Base-by-base conservation (phyloP, 2,113 vertebrate genomes). In the Peromyscus maniculatus region DNA sequence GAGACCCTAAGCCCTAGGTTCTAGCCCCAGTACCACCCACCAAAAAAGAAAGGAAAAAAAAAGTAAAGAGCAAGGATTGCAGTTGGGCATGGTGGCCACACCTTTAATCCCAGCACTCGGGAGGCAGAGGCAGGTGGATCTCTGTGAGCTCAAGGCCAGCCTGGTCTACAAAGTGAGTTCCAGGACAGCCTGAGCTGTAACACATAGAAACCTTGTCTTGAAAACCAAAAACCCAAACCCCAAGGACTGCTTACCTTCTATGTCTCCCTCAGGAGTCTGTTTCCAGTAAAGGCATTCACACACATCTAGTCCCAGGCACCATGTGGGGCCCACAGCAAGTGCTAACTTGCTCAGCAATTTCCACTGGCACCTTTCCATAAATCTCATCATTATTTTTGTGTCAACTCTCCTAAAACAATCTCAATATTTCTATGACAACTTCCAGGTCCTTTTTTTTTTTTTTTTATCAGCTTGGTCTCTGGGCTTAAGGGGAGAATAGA, bases 391-490 rank as follows among this genome's bases (percentile, higher is more conserved):
- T 72, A 69, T 55, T 88, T 89, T 39, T 43, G 5, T 90, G 62
- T 88, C 33, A 52, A 7, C 33, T 78, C 31, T 88, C 77, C 24
- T 71, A 83, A 95, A 93, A 90, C 49, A n/a, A 92, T 59, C 49
- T 84, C 88, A 91, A 12, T 66, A 88, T 71, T 96, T 92, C 89
- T 90, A 43, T 67, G 46, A 94, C 92, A 78, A 49, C 5, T 22
- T 46, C 64, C 59, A 91, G 83, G 74, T 86, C 55, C 5, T 31
- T 57, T 72, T 78, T 52, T 72, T 72, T 7, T 31, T 57, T 72
- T 78, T 52, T 72, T n/a, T 52, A 62, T 82, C 83, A 43, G 31
- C 64, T 66, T 88, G 52, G 74, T 78, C 57, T 96, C 78, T 39
- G 43, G n/a, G 33, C 28, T 46, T 16, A 43, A 46, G 13, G 22